Percentiles rank a stretch among this genome's conserved stretches.
Evolutionary conservation across 2,113 vertebrate species (phyloP).

Genomic region (Phyllostomus hastatus): DNA sequence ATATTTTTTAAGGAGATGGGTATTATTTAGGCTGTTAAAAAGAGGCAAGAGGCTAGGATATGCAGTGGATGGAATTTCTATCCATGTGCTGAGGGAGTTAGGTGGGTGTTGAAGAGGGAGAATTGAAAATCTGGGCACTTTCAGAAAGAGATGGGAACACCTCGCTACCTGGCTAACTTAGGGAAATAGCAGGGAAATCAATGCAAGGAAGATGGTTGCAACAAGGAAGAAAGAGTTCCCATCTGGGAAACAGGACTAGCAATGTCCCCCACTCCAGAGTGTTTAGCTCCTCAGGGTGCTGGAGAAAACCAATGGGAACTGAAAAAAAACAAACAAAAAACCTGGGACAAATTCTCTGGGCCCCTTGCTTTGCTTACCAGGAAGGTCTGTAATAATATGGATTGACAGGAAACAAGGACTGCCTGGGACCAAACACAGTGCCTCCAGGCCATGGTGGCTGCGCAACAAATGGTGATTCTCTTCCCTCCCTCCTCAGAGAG

Average conservation of each 20-base stretch:
- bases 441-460: neutral
- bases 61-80: neutral
- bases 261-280: neutral
- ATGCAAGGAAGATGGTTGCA: neutral
- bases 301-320: neutral
- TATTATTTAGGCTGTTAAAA: neutral
- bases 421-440: neutral
- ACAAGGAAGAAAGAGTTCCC: neutral
- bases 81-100: neutral
- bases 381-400: neutral
- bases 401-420: neutral
- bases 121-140: neutral
- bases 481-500: accelerated
- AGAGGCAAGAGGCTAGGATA: neutral
- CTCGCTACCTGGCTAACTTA: neutral
- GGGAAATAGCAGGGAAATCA: neutral
- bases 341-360: neutral
- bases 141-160: neutral
- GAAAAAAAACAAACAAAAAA: neutral
- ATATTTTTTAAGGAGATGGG: neutral
- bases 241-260: neutral
- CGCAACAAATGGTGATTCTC: neutral
- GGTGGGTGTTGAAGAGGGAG: neutral
- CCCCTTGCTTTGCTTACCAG: neutral
- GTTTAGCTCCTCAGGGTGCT: neutral